Percentiles rank a stretch among this genome's conserved stretches.
Evolutionary conservation across 1,140 invertebrate species (phyloP).

Genomic region (Drosophila santomea): DNA sequence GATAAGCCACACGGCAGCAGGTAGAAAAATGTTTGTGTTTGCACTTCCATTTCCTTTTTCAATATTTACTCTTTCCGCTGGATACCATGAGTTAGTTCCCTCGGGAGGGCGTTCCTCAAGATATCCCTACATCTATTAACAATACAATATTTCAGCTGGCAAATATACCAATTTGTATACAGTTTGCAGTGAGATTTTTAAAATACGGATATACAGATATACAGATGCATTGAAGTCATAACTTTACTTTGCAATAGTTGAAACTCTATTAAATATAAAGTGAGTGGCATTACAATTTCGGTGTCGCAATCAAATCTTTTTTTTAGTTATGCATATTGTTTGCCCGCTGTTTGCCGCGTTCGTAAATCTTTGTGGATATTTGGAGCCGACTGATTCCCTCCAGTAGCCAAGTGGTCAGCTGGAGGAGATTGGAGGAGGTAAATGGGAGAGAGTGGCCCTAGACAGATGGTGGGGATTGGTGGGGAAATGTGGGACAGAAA

Average conservation of each 20-base stretch:
- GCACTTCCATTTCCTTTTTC: constrained; percentile 21
- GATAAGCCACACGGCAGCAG: constrained; percentile 60
- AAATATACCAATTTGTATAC: too few species aligned
- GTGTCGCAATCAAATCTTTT: neutral
- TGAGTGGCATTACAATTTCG: neutral
- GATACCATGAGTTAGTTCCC: neutral
- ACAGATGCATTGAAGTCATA: too few species aligned
- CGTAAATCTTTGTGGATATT: constrained; percentile 12
- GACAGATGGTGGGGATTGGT: neutral
- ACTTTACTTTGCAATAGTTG: too few species aligned
- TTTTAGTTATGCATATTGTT: constrained; percentile 2
- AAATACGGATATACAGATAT: too few species aligned
- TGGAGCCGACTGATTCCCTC: neutral
- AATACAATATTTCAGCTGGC: neutral
- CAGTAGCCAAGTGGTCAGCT: constrained; percentile 32
- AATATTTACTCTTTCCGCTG: constrained; percentile 52
- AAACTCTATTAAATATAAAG: too few species aligned
- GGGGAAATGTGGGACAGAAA: constrained; percentile 8
- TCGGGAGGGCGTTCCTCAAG: neutral
- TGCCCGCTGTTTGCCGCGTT: neutral
- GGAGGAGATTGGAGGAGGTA: constrained; percentile 2
- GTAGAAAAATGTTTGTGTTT: constrained; percentile 32
- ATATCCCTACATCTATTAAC: neutral
- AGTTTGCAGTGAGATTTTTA: too few species aligned
- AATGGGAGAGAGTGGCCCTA: neutral